phyloP scores from a whole-genome alignment of 1,140 invertebrate genomes.

The Drosophila nannoptera region DNA sequence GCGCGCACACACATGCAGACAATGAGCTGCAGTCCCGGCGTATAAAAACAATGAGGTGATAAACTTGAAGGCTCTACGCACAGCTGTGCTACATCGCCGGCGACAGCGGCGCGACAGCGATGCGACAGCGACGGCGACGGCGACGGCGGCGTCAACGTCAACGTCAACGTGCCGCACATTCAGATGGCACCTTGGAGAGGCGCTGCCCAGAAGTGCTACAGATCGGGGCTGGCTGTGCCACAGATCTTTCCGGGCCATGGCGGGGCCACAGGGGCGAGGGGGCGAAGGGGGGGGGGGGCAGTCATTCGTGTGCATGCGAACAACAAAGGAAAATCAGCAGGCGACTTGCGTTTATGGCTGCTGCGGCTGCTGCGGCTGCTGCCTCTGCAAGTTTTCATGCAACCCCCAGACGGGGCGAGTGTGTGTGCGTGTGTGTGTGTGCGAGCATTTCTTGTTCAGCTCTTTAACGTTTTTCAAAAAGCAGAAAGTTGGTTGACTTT shows the following conservation, averaged over 20 bases:
- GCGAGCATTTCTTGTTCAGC: constrained; percentile 44
- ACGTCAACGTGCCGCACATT: constrained; percentile 43
- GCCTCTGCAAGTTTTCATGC: constrained; percentile 32
- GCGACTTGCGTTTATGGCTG: constrained; percentile 46
- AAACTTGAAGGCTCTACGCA: constrained; percentile 76
- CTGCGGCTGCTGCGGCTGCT: constrained; percentile 14
- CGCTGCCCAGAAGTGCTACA: constrained; percentile 39
- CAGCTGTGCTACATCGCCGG: constrained; percentile 1
- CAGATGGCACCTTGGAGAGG: constrained; percentile 71
- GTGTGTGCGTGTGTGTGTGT: constrained; percentile 26
- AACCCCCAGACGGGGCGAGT: constrained; percentile 19
- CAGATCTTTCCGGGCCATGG: background rate
- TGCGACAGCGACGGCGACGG: constrained; percentile 30
- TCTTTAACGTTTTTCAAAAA: constrained; percentile 75
- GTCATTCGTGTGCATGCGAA: constrained; percentile 70
- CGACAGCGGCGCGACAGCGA: constrained; percentile 34
- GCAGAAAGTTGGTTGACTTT: constrained; percentile 78
- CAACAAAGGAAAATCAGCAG: constrained; percentile 76
- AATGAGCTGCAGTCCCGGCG: constrained; percentile 51
- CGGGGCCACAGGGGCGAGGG: background rate
- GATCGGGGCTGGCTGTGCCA: constrained; percentile 16
- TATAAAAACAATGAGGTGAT: constrained; percentile 77
- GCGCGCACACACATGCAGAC: constrained; percentile 17
- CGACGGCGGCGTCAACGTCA: constrained; percentile 30
- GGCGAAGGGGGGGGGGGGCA: background rate